Percentiles rank a stretch among this genome's conserved stretches.
These are phyloP conservation scores for Euura lappo DNA, from an alignment of 1,140 invertebrate species.

Conservation along the genomic window DNA sequence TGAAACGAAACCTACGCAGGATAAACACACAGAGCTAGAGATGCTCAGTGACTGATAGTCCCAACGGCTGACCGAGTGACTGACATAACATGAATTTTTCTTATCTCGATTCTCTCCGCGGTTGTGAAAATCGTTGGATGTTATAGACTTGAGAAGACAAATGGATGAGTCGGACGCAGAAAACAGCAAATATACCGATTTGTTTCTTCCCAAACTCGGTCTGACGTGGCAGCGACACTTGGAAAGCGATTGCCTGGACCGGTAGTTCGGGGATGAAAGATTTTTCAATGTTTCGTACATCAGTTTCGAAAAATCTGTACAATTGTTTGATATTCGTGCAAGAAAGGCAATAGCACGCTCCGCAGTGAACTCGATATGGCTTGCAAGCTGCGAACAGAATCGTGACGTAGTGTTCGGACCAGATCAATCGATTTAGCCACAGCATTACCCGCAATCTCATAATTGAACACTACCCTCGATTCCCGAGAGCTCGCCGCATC, in stretches of 20 bases:
- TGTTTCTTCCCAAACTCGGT: background rate
- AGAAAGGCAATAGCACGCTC: too few relatives aligned
- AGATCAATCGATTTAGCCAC: background rate
- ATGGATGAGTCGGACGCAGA: background rate
- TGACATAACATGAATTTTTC: background rate
- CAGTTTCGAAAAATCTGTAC: background rate
- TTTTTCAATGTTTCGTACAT: background rate
- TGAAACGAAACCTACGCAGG: too few relatives aligned
- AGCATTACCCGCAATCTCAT: background rate
- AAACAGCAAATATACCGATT: background rate
- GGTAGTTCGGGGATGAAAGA: background rate
- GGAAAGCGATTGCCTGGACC: background rate
- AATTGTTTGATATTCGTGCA: background rate
- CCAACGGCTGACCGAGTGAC: background rate
- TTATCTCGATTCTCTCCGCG: background rate
- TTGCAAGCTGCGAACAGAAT: background rate
- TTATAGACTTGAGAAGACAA: background rate
- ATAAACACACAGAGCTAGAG: background rate
- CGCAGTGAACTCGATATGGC: too few relatives aligned
- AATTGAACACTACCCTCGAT: background rate
- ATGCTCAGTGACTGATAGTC: background rate
- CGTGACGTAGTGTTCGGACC: background rate
- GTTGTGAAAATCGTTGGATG: background rate
- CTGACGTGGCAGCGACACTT: background rate
- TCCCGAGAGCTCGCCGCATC: background rate